Conservation (phyloP, 2,888 invertebrate species). For the Lamproptera curius region DNA sequence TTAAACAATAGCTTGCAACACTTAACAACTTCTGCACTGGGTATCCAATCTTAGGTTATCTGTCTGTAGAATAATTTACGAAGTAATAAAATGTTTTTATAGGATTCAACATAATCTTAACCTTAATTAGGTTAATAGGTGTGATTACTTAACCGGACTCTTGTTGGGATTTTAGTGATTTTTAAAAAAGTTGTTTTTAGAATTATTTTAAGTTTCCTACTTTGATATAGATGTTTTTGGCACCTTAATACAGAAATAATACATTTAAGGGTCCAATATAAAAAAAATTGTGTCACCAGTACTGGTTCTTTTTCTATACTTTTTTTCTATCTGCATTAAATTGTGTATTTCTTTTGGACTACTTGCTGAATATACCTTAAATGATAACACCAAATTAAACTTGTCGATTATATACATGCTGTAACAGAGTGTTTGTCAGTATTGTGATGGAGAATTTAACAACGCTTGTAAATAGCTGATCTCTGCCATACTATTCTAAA, state of each 20-base stretch:
- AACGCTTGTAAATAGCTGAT: conserved; percentile 6
- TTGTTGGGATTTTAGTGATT: background rate
- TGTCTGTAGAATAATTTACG: background rate
- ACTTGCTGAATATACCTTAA: too few species aligned
- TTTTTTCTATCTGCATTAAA: too few species aligned
- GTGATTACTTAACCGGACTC: too few species aligned
- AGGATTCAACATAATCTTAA: background rate
- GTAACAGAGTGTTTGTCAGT: background rate
- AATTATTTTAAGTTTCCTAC: background rate
- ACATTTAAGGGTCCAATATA: background rate
- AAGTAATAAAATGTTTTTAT: background rate
- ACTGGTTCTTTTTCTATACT: too few species aligned
- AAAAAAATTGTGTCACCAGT: too few species aligned
- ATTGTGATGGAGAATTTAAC: background rate
- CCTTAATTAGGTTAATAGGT: too few species aligned
- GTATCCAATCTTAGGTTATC: too few species aligned
- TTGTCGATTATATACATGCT: background rate
- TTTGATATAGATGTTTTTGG: too few species aligned
- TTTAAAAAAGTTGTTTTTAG: background rate
- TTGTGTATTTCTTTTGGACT: too few species aligned
- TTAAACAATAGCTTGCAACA: background rate
- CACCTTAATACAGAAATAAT: background rate
- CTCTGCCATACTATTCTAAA: background rate
- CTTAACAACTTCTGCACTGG: too few species aligned
- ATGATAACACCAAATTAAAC: too few species aligned